phyloP scores from a whole-genome alignment of 2,797 vertebrate species.

The Phoeniculus purpureus region DNA sequence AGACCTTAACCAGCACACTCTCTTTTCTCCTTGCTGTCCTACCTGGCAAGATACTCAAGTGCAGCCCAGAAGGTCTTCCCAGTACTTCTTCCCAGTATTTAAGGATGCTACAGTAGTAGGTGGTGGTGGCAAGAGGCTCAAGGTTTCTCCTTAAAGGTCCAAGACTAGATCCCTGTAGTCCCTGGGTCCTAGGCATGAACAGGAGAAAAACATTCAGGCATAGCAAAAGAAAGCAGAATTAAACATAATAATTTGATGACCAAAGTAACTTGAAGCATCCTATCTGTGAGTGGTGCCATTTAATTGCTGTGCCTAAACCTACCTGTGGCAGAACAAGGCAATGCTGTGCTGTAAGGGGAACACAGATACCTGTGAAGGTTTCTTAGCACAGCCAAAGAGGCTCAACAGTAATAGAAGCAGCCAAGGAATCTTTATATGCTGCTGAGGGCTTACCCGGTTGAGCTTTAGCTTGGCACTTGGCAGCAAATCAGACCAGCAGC shows the following conservation, averaged over 20 bases:
- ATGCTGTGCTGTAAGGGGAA: neutral
- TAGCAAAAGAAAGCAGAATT: neutral
- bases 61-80: neutral
- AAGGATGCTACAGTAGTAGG: neutral
- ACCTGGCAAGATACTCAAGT: neutral
- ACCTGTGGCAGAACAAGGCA: fast-evolving
- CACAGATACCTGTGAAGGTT: fast-evolving
- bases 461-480: neutral
- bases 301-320: neutral
- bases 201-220: neutral
- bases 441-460: neutral
- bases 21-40: neutral
- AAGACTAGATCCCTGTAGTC: neutral
- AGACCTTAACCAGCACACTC: neutral
- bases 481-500: fast-evolving
- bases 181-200: neutral
- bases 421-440: fast-evolving
- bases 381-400: neutral
- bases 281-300: neutral
- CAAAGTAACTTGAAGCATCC: neutral
- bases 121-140: neutral
- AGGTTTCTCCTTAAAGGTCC: neutral
- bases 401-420: fast-evolving
- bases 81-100: neutral
- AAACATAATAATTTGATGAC: neutral